A percentile compares a stretch with the other conserved stretches of the same genome.
phyloP scores from a whole-genome alignment of 1,140 invertebrate species.

The Cyphomyrmex costatus region DNA sequence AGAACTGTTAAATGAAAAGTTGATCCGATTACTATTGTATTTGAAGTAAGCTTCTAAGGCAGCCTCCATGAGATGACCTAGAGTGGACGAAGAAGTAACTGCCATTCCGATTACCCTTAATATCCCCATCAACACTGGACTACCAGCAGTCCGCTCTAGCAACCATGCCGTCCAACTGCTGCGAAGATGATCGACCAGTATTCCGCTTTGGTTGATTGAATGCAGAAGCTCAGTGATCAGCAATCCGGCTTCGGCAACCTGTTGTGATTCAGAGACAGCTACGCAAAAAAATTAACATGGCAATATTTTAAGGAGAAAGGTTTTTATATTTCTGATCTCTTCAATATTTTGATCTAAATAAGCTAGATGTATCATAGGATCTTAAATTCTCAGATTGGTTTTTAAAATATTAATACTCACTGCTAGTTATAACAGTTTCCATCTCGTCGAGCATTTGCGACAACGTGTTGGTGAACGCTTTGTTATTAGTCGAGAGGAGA shows the following conservation, averaged over 20 bases:
- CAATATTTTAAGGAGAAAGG: not conserved
- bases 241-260: constrained; percentile 86
- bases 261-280: constrained; percentile 86
- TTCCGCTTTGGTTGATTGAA: constrained; percentile 85
- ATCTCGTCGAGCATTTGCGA: constrained; percentile 88
- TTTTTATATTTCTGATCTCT: not conserved
- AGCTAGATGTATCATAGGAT: not conserved
- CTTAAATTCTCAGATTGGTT: not conserved
- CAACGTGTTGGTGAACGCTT: constrained; percentile 87
- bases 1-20: not conserved
- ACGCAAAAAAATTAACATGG: constrained; percentile 59
- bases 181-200: constrained; percentile 82
- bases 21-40: constrained; percentile 80
- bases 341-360: not conserved
- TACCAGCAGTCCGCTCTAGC: constrained; percentile 83
- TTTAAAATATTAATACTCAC: constrained; percentile 82
- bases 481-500: constrained; percentile 85
- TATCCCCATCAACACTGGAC: constrained; percentile 86
- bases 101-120: constrained; percentile 84
- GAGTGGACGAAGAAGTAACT: constrained; percentile 83
- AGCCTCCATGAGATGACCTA: constrained; percentile 86
- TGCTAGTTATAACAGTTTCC: constrained; percentile 87
- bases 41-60: constrained; percentile 87
- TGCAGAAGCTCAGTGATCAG: constrained; percentile 86
- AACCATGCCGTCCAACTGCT: constrained; percentile 84